phyloP scores from a whole-genome alignment of 2,113 vertebrate species.

The Petrocephalus microphthalmus region DNA sequence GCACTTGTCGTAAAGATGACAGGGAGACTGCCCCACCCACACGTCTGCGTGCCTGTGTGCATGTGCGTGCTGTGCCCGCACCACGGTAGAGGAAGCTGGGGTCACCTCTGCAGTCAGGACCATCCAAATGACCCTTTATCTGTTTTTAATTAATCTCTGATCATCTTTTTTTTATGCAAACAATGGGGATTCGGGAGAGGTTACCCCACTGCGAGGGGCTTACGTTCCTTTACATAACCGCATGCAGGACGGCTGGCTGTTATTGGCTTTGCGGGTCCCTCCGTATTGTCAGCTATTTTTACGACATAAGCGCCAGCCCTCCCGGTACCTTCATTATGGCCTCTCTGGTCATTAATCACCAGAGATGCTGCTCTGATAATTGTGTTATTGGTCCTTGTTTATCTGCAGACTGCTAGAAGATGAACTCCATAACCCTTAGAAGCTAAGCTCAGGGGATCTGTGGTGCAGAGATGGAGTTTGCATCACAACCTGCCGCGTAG shows the following conservation, averaged over 20 bases:
- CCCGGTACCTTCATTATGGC: constrained; percentile 7
- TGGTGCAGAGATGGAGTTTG: not conserved
- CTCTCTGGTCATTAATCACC: constrained; percentile 25
- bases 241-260: not conserved
- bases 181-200: not conserved
- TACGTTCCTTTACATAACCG: not conserved
- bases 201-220: not conserved
- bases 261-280: not conserved
- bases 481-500: not conserved
- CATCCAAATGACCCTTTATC: not conserved
- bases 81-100: not conserved
- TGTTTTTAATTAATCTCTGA: not conserved
- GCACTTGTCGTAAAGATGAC: too few relatives aligned
- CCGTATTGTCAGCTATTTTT: constrained; percentile 19
- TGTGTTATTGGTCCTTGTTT: constrained; percentile 10
- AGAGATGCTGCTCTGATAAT: constrained; percentile 20
- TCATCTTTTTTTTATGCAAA: not conserved
- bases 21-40: too few relatives aligned
- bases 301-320: constrained; percentile 4
- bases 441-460: not conserved
- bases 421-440: not conserved
- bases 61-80: not conserved
- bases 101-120: not conserved
- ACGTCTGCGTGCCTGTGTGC: not conserved
- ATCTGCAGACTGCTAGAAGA: not conserved